Evolutionary conservation across 2,113 vertebrate genomes (phyloP), one percentile per base, ranked within the genome.

Genomic region (Scatophagus argus): DNA sequence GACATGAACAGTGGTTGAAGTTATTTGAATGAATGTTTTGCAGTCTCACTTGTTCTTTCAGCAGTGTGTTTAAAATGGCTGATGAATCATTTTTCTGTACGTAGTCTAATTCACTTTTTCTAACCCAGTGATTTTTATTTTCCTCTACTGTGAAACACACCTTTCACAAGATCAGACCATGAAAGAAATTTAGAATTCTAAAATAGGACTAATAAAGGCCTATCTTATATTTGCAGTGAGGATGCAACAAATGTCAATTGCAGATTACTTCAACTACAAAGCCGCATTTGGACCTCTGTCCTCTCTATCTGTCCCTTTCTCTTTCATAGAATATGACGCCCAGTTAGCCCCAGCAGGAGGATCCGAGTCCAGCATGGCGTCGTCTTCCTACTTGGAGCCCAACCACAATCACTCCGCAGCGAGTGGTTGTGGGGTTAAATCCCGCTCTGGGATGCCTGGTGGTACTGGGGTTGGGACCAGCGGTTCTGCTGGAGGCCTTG

Each of bases 321-420:
- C n/a, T 74, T 39, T 75, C 68, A 41, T 89, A 99, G 98, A 99
- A 96, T 98, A 99, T 99, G 98, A 99, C 91, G 81, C 95, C 95
- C 96, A 98, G 97, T 95, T 98, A 98, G 97, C 98, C 95, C 96
- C 96, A 74, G 95, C 94, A 74, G 81, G 67, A 89, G 55, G 83
- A 34, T 77, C 91, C 91, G 97, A 97, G 64, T 89, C 89, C 94
- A 96, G 89, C 87, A 99, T 99, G 98, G 98, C 98, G 66, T 97
- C 97, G 64, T 98, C 98, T 94, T 98, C 98, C 95, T 98, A 97
- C 92, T 95, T 99, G 91, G 98, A 99, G 76, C 95, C 98, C 31
- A 97, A 97, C 94, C 96, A 96, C 94, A 98, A 98, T 90, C 97
- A 99, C 88, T 87, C 88, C 0, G 46, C 89, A 34, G 95, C 94